A percentile compares a stretch with the other conserved stretches of the same genome.
Conservation (phyloP, 92 coral and sea anemone species). For the Zoanthus gigantus region DNA sequence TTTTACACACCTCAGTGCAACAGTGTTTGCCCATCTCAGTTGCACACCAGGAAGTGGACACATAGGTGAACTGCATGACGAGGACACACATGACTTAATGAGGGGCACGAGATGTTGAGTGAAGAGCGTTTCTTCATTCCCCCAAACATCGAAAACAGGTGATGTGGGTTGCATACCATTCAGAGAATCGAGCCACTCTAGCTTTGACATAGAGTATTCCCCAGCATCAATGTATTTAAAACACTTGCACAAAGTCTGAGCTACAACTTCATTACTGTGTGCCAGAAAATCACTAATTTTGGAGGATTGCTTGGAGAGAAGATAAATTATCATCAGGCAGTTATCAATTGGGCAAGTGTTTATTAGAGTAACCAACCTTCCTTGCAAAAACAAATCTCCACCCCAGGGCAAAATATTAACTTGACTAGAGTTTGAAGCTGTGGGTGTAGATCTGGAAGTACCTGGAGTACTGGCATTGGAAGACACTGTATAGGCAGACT, state of each 20-base stretch:
- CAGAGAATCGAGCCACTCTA: constrained; percentile 50
- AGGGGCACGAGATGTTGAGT: constrained; percentile 54
- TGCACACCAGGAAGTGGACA: not conserved
- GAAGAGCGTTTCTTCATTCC: constrained; percentile 53
- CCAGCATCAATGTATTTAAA: constrained; percentile 41
- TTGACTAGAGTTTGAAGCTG: constrained; percentile 17
- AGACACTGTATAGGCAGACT: constrained; percentile 9
- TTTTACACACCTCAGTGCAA: constrained; percentile 58
- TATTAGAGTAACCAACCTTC: constrained; percentile 28
- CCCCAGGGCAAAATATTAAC: constrained; percentile 59
- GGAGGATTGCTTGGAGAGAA: constrained; percentile 30
- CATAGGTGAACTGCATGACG: constrained; percentile 48
- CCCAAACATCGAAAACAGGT: constrained; percentile 50
- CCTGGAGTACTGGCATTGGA: not conserved
- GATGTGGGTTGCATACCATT: constrained; percentile 32
- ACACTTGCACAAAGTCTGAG: constrained; percentile 55
- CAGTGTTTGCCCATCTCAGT: constrained; percentile 51
- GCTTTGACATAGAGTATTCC: constrained; percentile 35
- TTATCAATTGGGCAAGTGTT: constrained; percentile 65
- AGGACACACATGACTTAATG: constrained; percentile 52
- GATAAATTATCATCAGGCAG: constrained; percentile 58
- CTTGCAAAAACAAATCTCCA: constrained; percentile 41
- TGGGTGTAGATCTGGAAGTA: constrained; percentile 19
- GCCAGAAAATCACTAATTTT: constrained; percentile 10
- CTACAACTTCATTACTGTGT: constrained; percentile 43